Evolutionary conservation across 2,888 invertebrate genomes (phyloP).

Genomic region (Tachina lurida): DNA sequence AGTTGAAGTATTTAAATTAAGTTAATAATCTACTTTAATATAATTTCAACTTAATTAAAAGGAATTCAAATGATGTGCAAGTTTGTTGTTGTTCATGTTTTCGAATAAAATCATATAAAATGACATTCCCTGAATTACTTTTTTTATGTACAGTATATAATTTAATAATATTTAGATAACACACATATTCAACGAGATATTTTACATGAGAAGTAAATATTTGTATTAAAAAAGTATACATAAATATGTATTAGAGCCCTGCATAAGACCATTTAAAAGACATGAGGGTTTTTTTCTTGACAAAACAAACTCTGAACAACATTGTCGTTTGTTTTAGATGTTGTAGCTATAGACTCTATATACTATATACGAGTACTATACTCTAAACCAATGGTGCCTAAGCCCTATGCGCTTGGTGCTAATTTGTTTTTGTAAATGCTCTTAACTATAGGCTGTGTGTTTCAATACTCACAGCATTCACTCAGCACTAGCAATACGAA

Average conservation of each 20-base stretch:
- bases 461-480: too few relatives aligned
- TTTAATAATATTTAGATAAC: slow-evolving; percentile 12
- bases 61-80: slow-evolving; percentile 27
- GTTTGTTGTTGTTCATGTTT: neutral
- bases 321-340: too few relatives aligned
- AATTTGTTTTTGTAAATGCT: too few relatives aligned
- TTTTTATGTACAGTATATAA: slow-evolving; percentile 16
- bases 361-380: too few relatives aligned
- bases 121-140: neutral
- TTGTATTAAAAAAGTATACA: neutral
- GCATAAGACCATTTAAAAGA: too few relatives aligned
- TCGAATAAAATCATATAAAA: slow-evolving; percentile 2
- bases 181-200: neutral
- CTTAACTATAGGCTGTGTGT: too few relatives aligned
- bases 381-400: too few relatives aligned
- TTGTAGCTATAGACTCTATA: too few relatives aligned
- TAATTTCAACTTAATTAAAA: slow-evolving; percentile 32
- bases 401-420: too few relatives aligned
- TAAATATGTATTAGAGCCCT: neutral
- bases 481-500: too few relatives aligned
- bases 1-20: slow-evolving; percentile 5
- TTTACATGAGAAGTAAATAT: neutral
- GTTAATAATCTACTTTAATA: slow-evolving; percentile 20
- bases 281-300: too few relatives aligned
- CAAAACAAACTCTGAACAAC: too few relatives aligned